Evolutionary conservation across 1,140 invertebrate genomes (phyloP).

Genomic region (Galendromus occidentalis): DNA sequence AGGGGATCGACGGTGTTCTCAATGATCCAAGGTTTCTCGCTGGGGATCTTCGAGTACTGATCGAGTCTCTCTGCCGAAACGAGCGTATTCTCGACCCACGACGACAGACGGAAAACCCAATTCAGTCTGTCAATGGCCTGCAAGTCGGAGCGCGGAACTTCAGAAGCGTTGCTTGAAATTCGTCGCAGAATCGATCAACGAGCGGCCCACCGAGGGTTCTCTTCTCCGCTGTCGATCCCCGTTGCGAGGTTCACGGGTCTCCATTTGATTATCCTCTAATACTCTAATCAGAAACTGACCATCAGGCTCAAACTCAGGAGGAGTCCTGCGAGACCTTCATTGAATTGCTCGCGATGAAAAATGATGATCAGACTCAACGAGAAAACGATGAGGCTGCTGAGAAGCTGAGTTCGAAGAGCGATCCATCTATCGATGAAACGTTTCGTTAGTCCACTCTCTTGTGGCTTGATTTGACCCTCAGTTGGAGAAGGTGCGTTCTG

Average conservation of each 20-base stretch:
- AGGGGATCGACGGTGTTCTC: background rate
- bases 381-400: conserved; percentile 51
- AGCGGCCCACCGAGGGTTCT: too few relatives aligned
- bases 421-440: background rate
- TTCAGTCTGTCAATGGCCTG: conserved; percentile 34
- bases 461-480: too few relatives aligned
- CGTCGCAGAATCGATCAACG: too few relatives aligned
- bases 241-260: too few relatives aligned
- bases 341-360: background rate
- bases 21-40: conserved; percentile 30
- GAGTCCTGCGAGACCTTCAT: conserved; percentile 41
- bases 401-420: background rate
- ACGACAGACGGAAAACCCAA: conserved; percentile 52
- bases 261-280: too few relatives aligned
- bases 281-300: conserved; percentile 37
- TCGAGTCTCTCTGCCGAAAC: conserved; percentile 46
- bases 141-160: background rate
- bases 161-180: too few relatives aligned
- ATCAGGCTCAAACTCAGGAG: conserved; percentile 52
- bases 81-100: conserved; percentile 54
- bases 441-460: too few relatives aligned
- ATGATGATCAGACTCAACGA: conserved; percentile 42
- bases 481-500: too few relatives aligned
- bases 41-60: conserved; percentile 34
- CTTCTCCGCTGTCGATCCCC: too few relatives aligned